Conservation (phyloP, 2,113 vertebrate species). For the Junco hyemalis region DNA sequence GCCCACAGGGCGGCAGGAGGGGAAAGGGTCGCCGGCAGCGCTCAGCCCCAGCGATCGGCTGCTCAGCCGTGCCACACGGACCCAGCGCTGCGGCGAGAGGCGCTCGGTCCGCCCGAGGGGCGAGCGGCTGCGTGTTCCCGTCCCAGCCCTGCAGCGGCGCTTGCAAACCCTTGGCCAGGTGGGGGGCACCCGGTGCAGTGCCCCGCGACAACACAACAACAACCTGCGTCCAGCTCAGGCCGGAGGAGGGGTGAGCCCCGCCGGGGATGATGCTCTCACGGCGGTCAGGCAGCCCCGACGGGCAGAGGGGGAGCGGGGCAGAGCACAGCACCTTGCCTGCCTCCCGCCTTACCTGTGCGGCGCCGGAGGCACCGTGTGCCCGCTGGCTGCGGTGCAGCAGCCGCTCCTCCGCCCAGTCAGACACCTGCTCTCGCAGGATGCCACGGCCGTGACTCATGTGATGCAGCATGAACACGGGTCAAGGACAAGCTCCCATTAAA, state of each 20-base stretch:
- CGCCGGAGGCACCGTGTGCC: fast-evolving
- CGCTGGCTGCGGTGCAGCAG: fast-evolving
- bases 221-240: neutral
- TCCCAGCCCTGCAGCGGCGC: neutral
- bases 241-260: neutral
- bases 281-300: fast-evolving
- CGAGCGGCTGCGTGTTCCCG: neutral
- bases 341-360: fast-evolving
- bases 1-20: neutral
- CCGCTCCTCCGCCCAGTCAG: neutral
- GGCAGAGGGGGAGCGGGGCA: fast-evolving
- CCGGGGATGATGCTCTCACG: fast-evolving
- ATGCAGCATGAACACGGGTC: fast-evolving
- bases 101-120: neutral
- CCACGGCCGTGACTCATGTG: fast-evolving
- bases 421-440: neutral
- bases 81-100: fast-evolving
- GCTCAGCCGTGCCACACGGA: neutral
- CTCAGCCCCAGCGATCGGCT: neutral
- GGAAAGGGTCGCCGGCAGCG: neutral
- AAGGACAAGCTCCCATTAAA: neutral
- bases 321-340: fast-evolving
- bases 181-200: neutral
- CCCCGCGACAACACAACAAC: fast-evolving
- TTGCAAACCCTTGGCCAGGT: neutral